Evolutionary conservation across 2,113 vertebrate species (phyloP).

Genomic region (Scopus umbretta): DNA sequence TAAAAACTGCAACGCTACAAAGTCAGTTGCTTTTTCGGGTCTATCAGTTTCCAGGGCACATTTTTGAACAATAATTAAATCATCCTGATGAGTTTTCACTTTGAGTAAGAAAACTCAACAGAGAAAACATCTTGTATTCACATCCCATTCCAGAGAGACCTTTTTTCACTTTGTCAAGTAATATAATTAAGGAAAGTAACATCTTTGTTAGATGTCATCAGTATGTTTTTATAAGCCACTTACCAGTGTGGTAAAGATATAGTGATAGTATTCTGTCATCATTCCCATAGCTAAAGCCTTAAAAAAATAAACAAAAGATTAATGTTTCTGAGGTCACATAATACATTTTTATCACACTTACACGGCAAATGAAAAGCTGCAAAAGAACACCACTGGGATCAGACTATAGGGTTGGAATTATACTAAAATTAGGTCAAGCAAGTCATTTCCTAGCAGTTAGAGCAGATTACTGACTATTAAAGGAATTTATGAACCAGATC

Average conservation of each 20-base stretch:
- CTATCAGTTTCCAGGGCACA: neutral
- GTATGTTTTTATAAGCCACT: conserved; percentile 64
- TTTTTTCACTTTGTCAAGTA: neutral
- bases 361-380: conserved; percentile 16
- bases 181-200: neutral
- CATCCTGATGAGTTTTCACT: neutral
- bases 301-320: conserved; percentile 63
- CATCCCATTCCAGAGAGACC: neutral
- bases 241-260: conserved; percentile 99
- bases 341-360: conserved; percentile 10
- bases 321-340: conserved; percentile 46
- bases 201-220: neutral
- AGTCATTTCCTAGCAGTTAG: conserved; percentile 60
- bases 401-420: conserved; percentile 4
- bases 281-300: conserved; percentile 98
- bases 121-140: neutral
- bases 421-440: conserved; percentile 52
- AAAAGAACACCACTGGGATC: neutral
- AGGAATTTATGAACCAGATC: conserved; percentile 63
- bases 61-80: neutral
- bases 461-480: conserved; percentile 60
- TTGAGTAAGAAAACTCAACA: conserved; percentile 12
- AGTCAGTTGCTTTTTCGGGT: neutral
- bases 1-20: neutral
- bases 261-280: conserved; percentile 99